These are phyloP conservation scores for Folsomia manolachei DNA, from an alignment of 2,888 invertebrate species.

Conservation along the genomic window DNA sequence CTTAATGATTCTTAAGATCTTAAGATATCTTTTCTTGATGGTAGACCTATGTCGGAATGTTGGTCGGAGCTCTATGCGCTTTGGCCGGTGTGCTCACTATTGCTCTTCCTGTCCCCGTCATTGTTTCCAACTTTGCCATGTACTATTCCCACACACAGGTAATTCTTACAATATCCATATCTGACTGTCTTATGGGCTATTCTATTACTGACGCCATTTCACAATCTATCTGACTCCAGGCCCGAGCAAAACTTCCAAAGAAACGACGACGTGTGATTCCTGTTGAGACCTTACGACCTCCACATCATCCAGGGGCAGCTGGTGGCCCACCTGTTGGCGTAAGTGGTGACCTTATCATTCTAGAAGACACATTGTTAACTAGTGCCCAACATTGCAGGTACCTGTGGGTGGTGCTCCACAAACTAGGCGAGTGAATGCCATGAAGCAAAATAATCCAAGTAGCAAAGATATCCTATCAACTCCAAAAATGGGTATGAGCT, in stretches of 20 bases:
- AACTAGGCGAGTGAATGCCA: constrained; percentile 70
- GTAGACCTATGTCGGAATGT: constrained; percentile 82
- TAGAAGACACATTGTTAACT: too few relatives aligned
- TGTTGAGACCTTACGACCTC: constrained; percentile 83
- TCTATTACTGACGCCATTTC: too few relatives aligned
- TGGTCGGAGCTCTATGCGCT: constrained; percentile 93
- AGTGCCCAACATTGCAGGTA: too few relatives aligned
- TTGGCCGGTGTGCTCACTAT: constrained; percentile 97
- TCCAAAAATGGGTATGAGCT: constrained; percentile 71
- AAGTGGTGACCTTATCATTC: constrained; percentile 36
- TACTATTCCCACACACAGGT: constrained; percentile 83
- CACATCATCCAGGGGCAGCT: constrained; percentile 58
- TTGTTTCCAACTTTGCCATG: constrained; percentile 98
- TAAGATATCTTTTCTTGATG: too few relatives aligned
- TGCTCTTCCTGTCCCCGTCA: constrained; percentile 97
- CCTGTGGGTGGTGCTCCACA: constrained; percentile 51
- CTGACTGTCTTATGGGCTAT: too few relatives aligned
- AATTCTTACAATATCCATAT: too few relatives aligned
- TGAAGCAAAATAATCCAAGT: constrained; percentile 76
- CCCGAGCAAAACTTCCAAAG: constrained; percentile 97
- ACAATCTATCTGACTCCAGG: constrained; percentile 60
- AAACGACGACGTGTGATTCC: constrained; percentile 94
- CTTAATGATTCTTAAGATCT: constrained; percentile 54
- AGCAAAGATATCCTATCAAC: constrained; percentile 70
- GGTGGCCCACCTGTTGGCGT: constrained; percentile 55